Percentiles rank a stretch among this genome's conserved stretches.
Evolutionary conservation across 2,113 vertebrate species (phyloP).

Genomic region (Tachycineta bicolor): DNA sequence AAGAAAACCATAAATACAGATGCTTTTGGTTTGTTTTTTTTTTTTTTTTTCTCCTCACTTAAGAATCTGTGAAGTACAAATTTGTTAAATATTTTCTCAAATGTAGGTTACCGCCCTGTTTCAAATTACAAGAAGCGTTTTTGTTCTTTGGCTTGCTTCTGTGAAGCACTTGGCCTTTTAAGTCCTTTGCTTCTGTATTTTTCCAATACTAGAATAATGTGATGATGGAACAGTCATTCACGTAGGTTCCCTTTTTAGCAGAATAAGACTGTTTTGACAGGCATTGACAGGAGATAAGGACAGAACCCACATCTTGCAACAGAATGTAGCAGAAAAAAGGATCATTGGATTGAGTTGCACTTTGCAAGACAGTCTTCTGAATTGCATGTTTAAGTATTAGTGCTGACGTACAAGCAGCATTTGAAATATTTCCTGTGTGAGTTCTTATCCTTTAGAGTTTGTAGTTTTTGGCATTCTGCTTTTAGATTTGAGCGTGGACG

Average conservation of each 20-base stretch:
- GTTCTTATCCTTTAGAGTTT: not conserved
- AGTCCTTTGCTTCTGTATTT: not conserved
- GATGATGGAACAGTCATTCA: not conserved
- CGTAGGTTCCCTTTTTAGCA: not conserved
- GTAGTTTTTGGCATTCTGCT: not conserved
- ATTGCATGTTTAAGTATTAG: not conserved
- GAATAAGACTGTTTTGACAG: not conserved
- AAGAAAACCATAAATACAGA: not conserved
- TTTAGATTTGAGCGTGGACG: not conserved
- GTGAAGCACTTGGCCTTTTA: not conserved
- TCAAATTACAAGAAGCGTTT: not conserved
- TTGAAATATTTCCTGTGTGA: not conserved
- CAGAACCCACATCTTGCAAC: not conserved
- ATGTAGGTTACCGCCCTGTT: not conserved
- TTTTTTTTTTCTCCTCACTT: not conserved
- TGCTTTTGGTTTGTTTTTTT: not conserved
- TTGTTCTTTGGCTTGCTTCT: not conserved
- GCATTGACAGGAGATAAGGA: not conserved
- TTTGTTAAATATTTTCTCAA: not conserved
- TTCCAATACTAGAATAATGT: not conserved
- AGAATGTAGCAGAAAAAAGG: not conserved
- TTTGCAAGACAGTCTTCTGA: not conserved
- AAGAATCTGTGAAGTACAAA: not conserved
- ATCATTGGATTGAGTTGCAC: not conserved
- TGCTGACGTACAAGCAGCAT: fast-evolving